These are phyloP conservation scores for Willisornis vidua DNA, from an alignment of 2,113 vertebrate species.

Conservation along the genomic window DNA sequence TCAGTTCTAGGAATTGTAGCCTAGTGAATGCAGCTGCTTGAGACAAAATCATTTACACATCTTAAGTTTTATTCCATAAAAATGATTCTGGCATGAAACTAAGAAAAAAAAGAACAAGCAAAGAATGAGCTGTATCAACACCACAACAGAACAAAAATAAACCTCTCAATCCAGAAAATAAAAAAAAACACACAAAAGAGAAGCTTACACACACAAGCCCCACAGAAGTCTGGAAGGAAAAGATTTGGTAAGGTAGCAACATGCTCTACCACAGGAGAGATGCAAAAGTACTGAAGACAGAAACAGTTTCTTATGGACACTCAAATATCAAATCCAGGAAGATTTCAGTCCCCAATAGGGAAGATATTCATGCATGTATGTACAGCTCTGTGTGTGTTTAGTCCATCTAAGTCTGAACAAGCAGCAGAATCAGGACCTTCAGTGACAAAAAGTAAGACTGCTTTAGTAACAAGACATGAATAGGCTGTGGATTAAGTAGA, in stretches of 20 bases:
- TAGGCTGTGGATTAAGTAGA: not conserved
- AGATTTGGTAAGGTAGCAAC: not conserved
- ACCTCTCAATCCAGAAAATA: not conserved
- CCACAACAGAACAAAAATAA: not conserved
- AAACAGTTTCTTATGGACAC: not conserved
- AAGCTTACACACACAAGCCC: not conserved
- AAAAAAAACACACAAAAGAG: not conserved
- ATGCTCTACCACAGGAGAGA: not conserved
- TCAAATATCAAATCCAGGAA: not conserved
- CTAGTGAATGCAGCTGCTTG: not conserved
- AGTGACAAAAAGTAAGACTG: not conserved
- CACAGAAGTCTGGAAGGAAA: not conserved
- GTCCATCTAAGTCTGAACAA: not conserved
- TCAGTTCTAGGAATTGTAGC: not conserved
- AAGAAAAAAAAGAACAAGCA: not conserved
- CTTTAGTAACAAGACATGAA: not conserved
- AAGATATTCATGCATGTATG: fast-evolving
- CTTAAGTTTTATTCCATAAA: not conserved
- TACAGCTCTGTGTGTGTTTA: not conserved
- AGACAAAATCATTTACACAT: not conserved
- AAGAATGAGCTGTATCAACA: not conserved
- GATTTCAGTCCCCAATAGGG: not conserved
- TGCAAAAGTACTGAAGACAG: not conserved
- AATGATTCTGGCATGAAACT: not conserved
- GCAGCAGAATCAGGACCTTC: not conserved